Base-by-base conservation (phyloP, 2,113 vertebrate genomes). In the Chionomys nivalis region DNA sequence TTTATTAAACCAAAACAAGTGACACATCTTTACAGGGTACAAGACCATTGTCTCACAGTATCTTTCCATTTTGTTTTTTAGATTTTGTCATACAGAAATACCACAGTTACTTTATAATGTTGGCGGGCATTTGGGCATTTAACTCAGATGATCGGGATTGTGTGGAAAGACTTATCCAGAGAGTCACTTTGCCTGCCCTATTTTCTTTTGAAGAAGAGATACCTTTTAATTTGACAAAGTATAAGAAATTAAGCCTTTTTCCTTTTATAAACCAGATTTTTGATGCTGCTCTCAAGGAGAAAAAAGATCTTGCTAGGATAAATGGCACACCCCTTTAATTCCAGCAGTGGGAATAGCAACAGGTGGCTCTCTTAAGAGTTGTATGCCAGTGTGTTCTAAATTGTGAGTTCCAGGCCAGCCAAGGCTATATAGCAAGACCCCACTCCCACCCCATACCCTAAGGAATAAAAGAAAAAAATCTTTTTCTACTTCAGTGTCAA, bases 21-120 rank as follows among this genome's bases (percentile, higher is more conserved):
- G 5, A 19, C 17, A 58, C 55, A 58, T 58, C 55, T 58, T 58
- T 58, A 19, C 55, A 58, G 55, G 55, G 55, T 58, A 58, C 17
- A 58, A 58, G 55, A 58, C 55, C 55, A 19, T 55, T 55, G 55
- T 55, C 55, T 55, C 55, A 58, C 19, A 58, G 19, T 58, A 58
- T 58, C 55, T 58, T 65, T 28, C 21, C 24, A 65, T 65, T 65
- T 65, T 65, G 8, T 92, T 94, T 63, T 55, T 87, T 90, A 93
- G n/a, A 92, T 94, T 82, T n/a, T 55, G 52, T 90, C 90, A 70
- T 90, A 24, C 49, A 78, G n/a, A 52, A 44, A 55, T 73, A 39
- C 23, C 28, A 7, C 2, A 7, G 42, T 82, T 49, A 61, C 26
- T 91, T 7, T 83, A 4, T 92, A n/a, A 90, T 96, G 3, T 65